Base-by-base conservation (phyloP, 2,888 invertebrate species). In the Ariolimax columbianus region DNA sequence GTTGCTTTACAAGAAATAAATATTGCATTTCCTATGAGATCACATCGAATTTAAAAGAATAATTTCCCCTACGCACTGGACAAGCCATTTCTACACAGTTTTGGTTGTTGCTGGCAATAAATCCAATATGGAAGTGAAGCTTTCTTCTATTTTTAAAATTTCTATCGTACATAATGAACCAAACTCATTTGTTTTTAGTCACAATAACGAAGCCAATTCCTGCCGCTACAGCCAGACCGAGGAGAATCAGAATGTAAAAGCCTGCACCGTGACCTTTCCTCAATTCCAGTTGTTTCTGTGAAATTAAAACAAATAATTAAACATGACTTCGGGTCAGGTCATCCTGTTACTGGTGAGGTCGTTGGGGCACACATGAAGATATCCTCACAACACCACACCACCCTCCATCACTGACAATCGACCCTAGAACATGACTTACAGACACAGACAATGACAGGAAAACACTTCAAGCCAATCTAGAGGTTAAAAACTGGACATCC, bases 281-380 rank as follows among this genome's bases (percentile, higher is more conserved):
- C 30, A 72, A 79, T 80, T 84, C 84, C 73, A 84, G 63, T 73
- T 84, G 72, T 80, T 73, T 84, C 84, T 84, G 79, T 79, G 63
- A 78, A 77, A 36, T 33, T 75, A 36, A 19, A 68, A 75, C 26
- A 66, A 66, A 75, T 59, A 40, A 40, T 72, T 1, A 23, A n/a
- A 72, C 72, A 72, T 63, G 7, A 26, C 55, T n/a, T n/a, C n/a
- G n/a, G n/a, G n/a, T n/a, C n/a, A n/a, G n/a, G n/a, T n/a, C n/a
- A n/a, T n/a, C n/a, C n/a, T n/a, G n/a, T n/a, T n/a, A n/a, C n/a
- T n/a, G n/a, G n/a, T n/a, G n/a, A n/a, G n/a, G n/a, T n/a, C n/a
- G n/a, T n/a, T n/a, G n/a, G n/a, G n/a, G n/a, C n/a, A n/a, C n/a
- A n/a, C n/a, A n/a, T n/a, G n/a, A n/a, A n/a, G n/a, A n/a, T n/a